Percentiles rank a stretch among this genome's conserved stretches.
Conservation (phyloP, 2,888 invertebrate genomes). For the Hypomecis atomaria region DNA sequence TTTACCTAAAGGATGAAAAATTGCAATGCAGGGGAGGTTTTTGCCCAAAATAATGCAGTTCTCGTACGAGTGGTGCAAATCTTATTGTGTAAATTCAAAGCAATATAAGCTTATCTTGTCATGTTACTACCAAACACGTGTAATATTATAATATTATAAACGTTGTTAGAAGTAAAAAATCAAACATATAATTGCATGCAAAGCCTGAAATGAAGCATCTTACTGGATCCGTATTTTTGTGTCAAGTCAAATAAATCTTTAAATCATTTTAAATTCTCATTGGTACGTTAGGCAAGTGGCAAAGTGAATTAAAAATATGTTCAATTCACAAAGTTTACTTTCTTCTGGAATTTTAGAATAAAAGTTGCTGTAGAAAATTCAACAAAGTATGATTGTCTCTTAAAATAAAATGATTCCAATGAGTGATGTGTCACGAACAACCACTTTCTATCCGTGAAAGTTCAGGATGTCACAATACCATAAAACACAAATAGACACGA, state of each 20-base stretch:
- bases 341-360: no score
- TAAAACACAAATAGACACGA: constrained; percentile 31
- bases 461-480: constrained; percentile 32
- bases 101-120: no score
- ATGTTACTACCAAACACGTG: no score
- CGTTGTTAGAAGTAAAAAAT: background rate
- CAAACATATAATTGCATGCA: no score
- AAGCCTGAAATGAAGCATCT: no score
- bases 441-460: constrained; percentile 24
- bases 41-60: constrained; percentile 7
- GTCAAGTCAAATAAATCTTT: no score
- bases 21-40: constrained; percentile 22
- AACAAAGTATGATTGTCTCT: no score
- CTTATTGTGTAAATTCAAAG: background rate
- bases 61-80: constrained; percentile 9
- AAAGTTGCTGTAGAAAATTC: no score
- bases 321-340: background rate
- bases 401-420: background rate
- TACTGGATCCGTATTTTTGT: no score
- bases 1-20: constrained; percentile 21
- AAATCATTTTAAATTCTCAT: no score
- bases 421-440: background rate
- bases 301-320: background rate
- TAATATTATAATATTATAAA: no score
- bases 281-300: no score